Percentiles rank a stretch among this genome's conserved stretches.
These are phyloP conservation scores for Galerucella nymphaeae DNA, from an alignment of 2,888 invertebrate genomes.

Conservation along the genomic window DNA sequence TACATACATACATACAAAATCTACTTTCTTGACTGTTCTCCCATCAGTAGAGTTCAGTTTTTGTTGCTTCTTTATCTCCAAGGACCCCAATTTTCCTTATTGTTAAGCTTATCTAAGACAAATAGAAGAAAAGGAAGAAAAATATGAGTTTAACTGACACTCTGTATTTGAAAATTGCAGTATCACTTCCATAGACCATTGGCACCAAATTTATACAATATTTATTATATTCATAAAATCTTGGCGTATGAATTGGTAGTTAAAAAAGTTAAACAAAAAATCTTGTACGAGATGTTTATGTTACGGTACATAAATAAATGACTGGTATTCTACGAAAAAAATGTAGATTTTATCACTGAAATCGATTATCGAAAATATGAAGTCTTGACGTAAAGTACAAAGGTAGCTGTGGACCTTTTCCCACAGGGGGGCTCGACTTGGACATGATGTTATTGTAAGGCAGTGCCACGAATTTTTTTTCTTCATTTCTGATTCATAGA, in stretches of 20 bases:
- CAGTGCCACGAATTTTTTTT: constrained; percentile 29
- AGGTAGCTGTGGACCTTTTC: constrained; percentile 50
- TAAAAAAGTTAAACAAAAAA: constrained; percentile 20
- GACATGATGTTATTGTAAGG: constrained; percentile 37
- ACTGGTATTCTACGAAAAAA: constrained; percentile 56
- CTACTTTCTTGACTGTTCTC: no score
- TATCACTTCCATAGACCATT: constrained; percentile 5
- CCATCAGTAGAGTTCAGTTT: no score
- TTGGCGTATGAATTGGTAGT: constrained; percentile 28
- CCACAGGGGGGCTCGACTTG: constrained; percentile 35
- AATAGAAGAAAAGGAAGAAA: no score
- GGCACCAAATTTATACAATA: not conserved
- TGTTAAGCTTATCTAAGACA: no score
- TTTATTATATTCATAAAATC: constrained; percentile 19
- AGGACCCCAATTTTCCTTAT: no score
- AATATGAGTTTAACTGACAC: not conserved
- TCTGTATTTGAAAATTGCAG: constrained; percentile 6
- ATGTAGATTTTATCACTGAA: constrained; percentile 64
- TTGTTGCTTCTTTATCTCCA: no score
- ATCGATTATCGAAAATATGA: constrained; percentile 65
- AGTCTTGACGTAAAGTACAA: constrained; percentile 59
- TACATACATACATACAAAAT: no score
- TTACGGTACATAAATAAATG: constrained; percentile 53
- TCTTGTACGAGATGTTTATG: constrained; percentile 34
- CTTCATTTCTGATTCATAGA: constrained; percentile 29